phyloP scores from a whole-genome alignment of 2,113 vertebrate species.

The Eclectus roratus region DNA sequence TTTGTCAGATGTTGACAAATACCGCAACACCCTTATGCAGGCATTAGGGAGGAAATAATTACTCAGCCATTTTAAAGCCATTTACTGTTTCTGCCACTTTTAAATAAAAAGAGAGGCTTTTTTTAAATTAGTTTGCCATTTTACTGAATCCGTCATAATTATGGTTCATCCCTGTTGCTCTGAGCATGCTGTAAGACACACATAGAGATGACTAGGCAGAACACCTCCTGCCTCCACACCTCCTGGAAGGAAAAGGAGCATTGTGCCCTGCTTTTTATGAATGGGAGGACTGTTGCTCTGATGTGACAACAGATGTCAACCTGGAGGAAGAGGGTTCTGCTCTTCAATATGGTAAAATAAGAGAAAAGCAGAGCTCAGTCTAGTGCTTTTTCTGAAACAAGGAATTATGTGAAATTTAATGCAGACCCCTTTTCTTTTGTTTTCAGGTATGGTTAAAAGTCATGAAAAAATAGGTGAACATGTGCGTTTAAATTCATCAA shows the following conservation, averaged over 20 bases:
- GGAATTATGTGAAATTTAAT: neutral
- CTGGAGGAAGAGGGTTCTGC: neutral
- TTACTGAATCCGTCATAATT: neutral
- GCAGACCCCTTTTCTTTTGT: neutral
- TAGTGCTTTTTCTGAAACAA: neutral
- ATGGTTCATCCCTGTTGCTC: neutral
- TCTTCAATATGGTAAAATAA: neutral
- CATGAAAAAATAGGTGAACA: neutral
- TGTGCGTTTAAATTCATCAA: neutral
- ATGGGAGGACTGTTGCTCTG: neutral
- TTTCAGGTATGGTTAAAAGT: neutral
- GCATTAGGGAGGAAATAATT: neutral
- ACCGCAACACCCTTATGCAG: neutral
- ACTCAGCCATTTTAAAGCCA: neutral
- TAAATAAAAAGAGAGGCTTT: neutral
- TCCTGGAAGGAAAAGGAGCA: neutral
- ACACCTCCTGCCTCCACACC: neutral
- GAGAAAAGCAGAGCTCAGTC: neutral
- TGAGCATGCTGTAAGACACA: neutral
- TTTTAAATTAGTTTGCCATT: neutral
- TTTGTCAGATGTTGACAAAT: slow-evolving; percentile 12
- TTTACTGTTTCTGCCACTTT: neutral
- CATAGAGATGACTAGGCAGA: neutral
- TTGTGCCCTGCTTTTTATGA: neutral
- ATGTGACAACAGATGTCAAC: neutral